Evolutionary conservation across 2,113 vertebrate genomes (phyloP).

Genomic region (Eptesicus fuscus): DNA sequence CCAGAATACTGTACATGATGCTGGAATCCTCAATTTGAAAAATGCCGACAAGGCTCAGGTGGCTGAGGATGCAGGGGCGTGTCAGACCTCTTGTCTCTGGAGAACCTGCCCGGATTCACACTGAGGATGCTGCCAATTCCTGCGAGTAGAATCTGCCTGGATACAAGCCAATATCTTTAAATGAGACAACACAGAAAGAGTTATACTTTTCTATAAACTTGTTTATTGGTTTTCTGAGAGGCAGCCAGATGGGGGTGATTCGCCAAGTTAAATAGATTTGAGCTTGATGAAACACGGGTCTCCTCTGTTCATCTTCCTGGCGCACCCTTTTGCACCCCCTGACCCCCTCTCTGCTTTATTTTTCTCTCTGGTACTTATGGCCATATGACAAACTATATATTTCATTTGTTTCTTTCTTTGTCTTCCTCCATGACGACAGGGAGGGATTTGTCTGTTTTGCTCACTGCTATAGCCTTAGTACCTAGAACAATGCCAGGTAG

Average conservation of each 20-base stretch:
- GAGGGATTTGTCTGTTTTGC: background rate
- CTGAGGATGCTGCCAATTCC: background rate
- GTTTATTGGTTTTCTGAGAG: slow-evolving; percentile 56
- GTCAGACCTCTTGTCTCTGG: background rate
- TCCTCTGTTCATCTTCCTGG: background rate
- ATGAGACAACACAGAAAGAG: slow-evolving; percentile 56
- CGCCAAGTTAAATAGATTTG: slow-evolving; percentile 67
- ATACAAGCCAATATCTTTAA: slow-evolving; percentile 49
- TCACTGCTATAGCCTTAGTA: background rate
- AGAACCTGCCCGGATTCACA: background rate
- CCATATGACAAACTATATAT: background rate
- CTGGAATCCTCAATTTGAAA: background rate
- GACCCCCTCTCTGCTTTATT: background rate
- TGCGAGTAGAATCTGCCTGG: slow-evolving; percentile 27
- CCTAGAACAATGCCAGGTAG: background rate
- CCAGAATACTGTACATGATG: background rate
- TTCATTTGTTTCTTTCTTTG: background rate
- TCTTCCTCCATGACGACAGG: background rate
- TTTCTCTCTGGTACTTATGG: background rate
- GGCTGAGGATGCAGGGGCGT: background rate
- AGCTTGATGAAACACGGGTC: slow-evolving; percentile 35
- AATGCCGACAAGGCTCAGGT: background rate
- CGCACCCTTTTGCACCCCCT: background rate
- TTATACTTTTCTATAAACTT: slow-evolving; percentile 58
- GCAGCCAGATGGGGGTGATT: slow-evolving; percentile 67